A percentile compares a stretch with the other conserved stretches of the same genome.
These are phyloP conservation scores for Coremacera marginata DNA, from an alignment of 2,888 invertebrate genomes.

Conservation along the genomic window DNA sequence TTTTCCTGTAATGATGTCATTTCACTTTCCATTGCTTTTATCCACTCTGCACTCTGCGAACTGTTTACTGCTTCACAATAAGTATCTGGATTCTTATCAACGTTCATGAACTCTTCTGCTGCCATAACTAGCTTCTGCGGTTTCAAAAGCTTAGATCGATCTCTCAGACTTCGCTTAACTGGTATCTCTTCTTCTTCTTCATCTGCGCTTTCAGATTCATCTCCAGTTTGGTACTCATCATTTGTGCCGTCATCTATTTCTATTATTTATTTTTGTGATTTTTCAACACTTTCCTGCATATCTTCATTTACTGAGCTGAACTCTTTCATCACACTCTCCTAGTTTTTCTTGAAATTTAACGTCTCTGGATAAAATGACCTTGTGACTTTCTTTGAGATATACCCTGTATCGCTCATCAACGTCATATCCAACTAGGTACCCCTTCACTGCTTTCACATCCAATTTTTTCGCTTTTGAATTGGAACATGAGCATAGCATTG, in stretches of 20 bases:
- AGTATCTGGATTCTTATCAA: not conserved
- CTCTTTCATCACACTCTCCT: not conserved
- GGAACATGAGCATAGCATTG: too few relatives aligned
- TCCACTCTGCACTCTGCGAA: constrained; percentile 48
- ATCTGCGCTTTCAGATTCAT: not conserved
- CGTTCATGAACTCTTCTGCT: not conserved
- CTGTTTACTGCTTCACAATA: constrained; percentile 41
- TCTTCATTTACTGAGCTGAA: not conserved
- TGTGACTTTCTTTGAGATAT: too few relatives aligned
- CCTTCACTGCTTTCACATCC: too few relatives aligned
- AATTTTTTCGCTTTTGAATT: too few relatives aligned
- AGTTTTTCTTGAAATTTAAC: constrained; percentile 12
- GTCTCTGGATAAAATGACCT: constrained; percentile 15
- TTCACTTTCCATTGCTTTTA: constrained; percentile 53
- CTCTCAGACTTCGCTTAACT: too few relatives aligned
- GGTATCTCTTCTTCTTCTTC: not conserved
- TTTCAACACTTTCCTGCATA: not conserved
- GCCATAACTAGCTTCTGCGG: not conserved
- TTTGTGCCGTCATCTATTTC: not conserved
- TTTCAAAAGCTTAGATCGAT: too few relatives aligned
- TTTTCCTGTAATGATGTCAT: constrained; percentile 56
- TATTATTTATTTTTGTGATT: not conserved
- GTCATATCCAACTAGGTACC: too few relatives aligned
- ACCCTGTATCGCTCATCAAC: too few relatives aligned
- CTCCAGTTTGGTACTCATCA: not conserved